Conservation (phyloP, 64 coral and sea anemone genomes). For the Pachyseris speciosa region DNA sequence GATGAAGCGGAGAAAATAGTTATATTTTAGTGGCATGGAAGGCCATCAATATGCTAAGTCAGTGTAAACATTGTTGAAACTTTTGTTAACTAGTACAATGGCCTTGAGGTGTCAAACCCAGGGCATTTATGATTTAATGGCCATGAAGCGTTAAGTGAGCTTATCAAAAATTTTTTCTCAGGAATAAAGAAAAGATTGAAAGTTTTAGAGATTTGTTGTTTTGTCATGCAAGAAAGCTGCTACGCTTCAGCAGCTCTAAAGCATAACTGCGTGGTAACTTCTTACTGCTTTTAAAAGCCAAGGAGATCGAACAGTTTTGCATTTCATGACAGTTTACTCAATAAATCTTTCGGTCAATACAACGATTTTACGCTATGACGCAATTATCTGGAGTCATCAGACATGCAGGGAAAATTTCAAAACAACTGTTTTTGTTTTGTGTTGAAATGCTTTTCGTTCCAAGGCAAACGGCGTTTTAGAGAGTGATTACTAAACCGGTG, state of each 20-base stretch:
- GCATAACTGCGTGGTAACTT: background rate
- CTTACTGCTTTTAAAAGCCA: background rate
- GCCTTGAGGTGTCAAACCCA: slow-evolving; percentile 26
- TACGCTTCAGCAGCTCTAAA: background rate
- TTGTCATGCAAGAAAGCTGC: background rate
- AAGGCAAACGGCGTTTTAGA: background rate
- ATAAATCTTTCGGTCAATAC: slow-evolving; percentile 16
- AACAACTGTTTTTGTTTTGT: background rate
- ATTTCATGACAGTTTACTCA: background rate
- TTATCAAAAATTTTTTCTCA: background rate
- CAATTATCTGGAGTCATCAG: background rate
- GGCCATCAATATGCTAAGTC: slow-evolving; percentile 38
- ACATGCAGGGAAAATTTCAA: background rate
- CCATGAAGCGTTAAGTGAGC: slow-evolving; percentile 7
- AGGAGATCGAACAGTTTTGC: too few relatives aligned
- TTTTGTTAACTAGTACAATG: slow-evolving; percentile 67
- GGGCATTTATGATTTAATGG: slow-evolving; percentile 54
- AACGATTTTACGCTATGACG: background rate
- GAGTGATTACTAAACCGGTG: slow-evolving; percentile 11
- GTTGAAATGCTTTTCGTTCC: slow-evolving; percentile 8
- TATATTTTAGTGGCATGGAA: background rate
- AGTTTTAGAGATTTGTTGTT: background rate
- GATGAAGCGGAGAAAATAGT: background rate
- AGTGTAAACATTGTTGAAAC: slow-evolving; percentile 52
- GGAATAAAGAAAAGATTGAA: background rate